A percentile compares a stretch with the other conserved stretches of the same genome.
Conservation (phyloP, 2,797 vertebrate genomes). For the Zalophus californianus region DNA sequence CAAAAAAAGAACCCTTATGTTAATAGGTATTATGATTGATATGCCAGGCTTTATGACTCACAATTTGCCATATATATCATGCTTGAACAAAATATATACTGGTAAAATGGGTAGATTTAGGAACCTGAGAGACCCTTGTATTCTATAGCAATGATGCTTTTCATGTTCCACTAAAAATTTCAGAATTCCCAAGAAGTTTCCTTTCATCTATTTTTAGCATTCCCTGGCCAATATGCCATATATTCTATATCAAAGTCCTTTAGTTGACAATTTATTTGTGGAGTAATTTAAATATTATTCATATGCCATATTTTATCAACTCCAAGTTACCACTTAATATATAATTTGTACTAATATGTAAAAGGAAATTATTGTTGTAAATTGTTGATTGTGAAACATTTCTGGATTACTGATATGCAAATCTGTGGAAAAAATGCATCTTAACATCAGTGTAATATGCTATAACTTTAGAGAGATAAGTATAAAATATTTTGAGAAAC, state of each 20-base stretch:
- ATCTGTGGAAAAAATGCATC: background rate
- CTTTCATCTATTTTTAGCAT: background rate
- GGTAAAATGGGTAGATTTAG: background rate
- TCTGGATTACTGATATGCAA: background rate
- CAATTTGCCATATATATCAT: background rate
- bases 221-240: background rate
- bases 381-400: background rate
- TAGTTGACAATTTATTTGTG: background rate
- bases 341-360: background rate
- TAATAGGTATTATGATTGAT: slow-evolving; percentile 41
- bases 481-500: background rate
- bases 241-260: background rate
- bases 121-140: background rate
- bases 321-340: background rate
- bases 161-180: background rate
- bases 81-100: background rate
- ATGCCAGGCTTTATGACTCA: background rate
- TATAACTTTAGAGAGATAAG: background rate
- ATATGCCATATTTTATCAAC: background rate
- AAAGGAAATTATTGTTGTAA: background rate
- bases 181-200: background rate
- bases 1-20: background rate
- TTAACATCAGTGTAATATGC: background rate
- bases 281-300: background rate
- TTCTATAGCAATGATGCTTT: background rate